A percentile compares a stretch with the other conserved stretches of the same genome.
These are phyloP conservation scores for Polymixis flavicincta DNA, from an alignment of 2,888 invertebrate genomes.

Conservation along the genomic window DNA sequence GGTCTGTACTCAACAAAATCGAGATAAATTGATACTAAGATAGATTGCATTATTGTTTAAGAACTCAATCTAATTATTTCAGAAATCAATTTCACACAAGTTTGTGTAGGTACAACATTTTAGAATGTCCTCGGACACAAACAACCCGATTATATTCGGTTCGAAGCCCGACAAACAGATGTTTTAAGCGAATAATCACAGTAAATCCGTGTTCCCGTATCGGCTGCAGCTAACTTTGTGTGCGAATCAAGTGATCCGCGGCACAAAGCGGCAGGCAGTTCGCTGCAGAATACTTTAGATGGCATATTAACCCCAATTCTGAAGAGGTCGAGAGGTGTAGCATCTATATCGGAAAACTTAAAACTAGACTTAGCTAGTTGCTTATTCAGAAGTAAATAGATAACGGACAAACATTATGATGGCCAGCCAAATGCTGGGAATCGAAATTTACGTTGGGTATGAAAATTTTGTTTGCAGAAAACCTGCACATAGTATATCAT, in stretches of 20 bases:
- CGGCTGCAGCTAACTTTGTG: conserved; percentile 35
- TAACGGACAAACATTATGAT: conserved; percentile 4
- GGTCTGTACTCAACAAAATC: not conserved
- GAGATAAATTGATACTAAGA: not conserved
- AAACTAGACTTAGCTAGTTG: conserved; percentile 3
- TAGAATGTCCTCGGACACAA: not conserved
- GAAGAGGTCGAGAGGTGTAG: conserved; percentile 10
- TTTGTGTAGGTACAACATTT: not conserved
- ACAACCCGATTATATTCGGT: conserved; percentile 10
- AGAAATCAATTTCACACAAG: no score
- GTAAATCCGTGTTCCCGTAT: conserved; percentile 27
- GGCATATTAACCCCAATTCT: conserved; percentile 32
- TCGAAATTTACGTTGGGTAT: not conserved
- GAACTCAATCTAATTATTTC: not conserved
- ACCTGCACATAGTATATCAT: not conserved
- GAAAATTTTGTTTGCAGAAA: not conserved
- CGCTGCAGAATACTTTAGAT: not conserved
- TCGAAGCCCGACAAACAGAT: conserved; percentile 22
- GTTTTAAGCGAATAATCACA: conserved; percentile 41
- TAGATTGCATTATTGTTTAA: not conserved
- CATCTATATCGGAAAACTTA: conserved; percentile 4
- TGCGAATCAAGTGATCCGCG: conserved; percentile 21
- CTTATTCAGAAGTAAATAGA: conserved; percentile 3
- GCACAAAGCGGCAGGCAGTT: conserved; percentile 5
- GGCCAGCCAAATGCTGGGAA: not conserved